Base-by-base conservation (phyloP, 2,797 vertebrate genomes). In the Anisognathus igniventris region DNA sequence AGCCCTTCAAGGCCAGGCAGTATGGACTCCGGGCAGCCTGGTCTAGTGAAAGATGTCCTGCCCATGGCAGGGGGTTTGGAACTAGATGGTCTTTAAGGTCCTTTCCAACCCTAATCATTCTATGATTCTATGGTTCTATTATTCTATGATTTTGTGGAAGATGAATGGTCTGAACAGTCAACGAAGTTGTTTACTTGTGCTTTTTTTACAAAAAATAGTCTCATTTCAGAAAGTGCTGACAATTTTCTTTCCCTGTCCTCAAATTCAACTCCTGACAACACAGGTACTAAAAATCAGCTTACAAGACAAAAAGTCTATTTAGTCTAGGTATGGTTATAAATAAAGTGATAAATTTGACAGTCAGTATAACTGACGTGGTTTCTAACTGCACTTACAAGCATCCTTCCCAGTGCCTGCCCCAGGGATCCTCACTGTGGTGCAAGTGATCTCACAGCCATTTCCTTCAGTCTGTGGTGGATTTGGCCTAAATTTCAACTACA, bases 361-460 rank as follows among this genome's bases (percentile, higher is more conserved):
- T 54, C 57, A 48, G 45, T 70, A 7, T 73, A 76, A 71, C 22
- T 78, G 86, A 66, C 12, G 7, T 8, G 16, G 39, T 76, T 91
- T 73, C 70, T 71, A 67, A 60, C 56, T 87, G 66, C 62, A 68
- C 28, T 86, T 77, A n/a, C 47, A 86, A 88, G n/a, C 35, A 50
- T 83, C 85, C 70, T 91, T 92, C 79, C 90, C 51, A 74, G 54
- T 0, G 1, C 72, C 42, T 71, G 75, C 81, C 85, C 91, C 75
- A 77, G 87, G 87, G 89, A 93, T 76, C 61, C 81, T 91, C 5
- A 1, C 81, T 71, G 71, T 2, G 7, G 39, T 75, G 40, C 75
- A 77, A 91, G 68, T 56, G 74, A 93, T 87, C 81, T 94, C 92
- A 85, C 78, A 94, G 53, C 39, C 12, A 83, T 92, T 96, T 93